These are phyloP conservation scores for Oedothorax gibbosus DNA, from an alignment of 1,140 invertebrate genomes.

Conservation along the genomic window DNA sequence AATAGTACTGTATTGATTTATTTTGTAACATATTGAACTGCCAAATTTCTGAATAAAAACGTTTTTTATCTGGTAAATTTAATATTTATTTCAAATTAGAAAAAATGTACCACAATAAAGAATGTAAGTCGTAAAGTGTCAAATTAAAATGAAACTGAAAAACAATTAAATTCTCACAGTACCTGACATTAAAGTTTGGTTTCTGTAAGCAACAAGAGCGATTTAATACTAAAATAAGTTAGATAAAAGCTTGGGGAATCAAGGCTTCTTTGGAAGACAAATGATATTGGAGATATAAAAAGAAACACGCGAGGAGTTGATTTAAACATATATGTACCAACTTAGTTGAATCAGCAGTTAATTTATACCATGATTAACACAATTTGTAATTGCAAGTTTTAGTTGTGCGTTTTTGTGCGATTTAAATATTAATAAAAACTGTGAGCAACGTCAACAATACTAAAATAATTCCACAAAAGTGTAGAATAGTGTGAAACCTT, in stretches of 20 bases:
- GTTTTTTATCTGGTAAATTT: no score
- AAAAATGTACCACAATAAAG: no score
- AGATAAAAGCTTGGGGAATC: slow-evolving; percentile 10
- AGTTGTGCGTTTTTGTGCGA: slow-evolving; percentile 47
- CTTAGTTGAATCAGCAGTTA: slow-evolving; percentile 8
- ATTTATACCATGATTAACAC: background rate
- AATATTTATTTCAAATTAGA: no score
- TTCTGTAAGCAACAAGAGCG: slow-evolving; percentile 1
- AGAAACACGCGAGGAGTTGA: slow-evolving; percentile 7
- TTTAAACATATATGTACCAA: background rate
- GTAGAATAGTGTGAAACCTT: slow-evolving; percentile 26
- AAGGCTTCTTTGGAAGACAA: slow-evolving; percentile 40
- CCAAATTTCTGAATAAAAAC: no score
- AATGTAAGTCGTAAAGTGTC: background rate
- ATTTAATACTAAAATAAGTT: slow-evolving; percentile 1
- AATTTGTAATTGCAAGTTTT: slow-evolving; percentile 34
- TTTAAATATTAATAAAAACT: slow-evolving; percentile 25
- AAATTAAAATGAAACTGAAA: background rate
- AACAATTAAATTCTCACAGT: background rate
- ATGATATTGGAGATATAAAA: slow-evolving; percentile 43
- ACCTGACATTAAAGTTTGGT: background rate
- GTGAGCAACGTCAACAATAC: slow-evolving; percentile 41
- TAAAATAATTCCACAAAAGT: slow-evolving; percentile 9
- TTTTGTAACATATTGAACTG: no score
- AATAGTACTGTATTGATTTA: no score